Evolutionary conservation across 2,888 invertebrate genomes (phyloP), one percentile per base, ranked within the genome.

Genomic region (Epirrhoe tristata): DNA sequence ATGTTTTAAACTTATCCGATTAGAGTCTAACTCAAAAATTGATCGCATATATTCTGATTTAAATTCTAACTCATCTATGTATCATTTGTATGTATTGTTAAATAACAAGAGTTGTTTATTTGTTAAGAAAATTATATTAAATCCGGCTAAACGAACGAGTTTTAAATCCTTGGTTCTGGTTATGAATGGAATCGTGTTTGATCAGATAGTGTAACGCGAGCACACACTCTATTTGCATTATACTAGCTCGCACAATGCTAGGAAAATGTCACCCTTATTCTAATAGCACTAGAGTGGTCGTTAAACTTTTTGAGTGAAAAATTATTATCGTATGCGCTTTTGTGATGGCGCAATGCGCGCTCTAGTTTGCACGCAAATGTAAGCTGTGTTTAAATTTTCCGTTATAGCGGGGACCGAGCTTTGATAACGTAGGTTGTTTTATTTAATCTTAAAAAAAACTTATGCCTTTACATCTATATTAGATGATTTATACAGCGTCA

Each of bases 81-180:
- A 36, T 36, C 36, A 10, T 36, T 36, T 36, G 10, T 36, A 3
- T n/a, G n/a, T 36, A 36, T 36, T 10, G 36, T n/a, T n/a, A n/a
- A n/a, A n/a, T n/a, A n/a, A n/a, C n/a, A n/a, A n/a, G n/a, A n/a
- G n/a, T 36, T 8, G 36, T 3, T 36, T 36, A 5, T 1, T 36
- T 10, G 5, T 50, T 50, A n/a, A 14, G 12, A 8, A 58, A 58
- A 58, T 50, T 16, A 12, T 36, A 50, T 17, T 8, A 77, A 78
- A 77, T 76, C 67, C 56, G n/a, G 60, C 43, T 68, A 68, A 59
- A 73, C 34, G 1, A 75, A 74, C 64, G 63, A 66, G 67, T 51
- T 67, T 76, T 79, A 78, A 80, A 80, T 75, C 73, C 72, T 52
- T 60, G 55, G 62, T 70, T 67, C 72, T 77, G 75, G 76, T 76